Conservation (phyloP, 2,888 invertebrate genomes). For the Cephus runcator region DNA sequence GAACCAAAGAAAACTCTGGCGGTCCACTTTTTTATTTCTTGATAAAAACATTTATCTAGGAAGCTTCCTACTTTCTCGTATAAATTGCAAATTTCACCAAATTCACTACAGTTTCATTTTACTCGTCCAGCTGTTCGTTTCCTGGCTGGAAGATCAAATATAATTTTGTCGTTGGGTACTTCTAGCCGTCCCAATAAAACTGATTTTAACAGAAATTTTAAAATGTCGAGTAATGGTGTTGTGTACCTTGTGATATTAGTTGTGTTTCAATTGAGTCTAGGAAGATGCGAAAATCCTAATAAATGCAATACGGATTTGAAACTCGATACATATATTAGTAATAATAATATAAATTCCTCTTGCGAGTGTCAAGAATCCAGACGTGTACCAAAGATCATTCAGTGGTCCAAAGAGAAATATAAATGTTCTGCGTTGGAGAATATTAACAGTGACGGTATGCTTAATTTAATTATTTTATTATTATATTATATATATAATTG, state of each 20-base stretch:
- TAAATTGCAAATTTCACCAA: constrained; percentile 29
- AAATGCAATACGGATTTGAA: constrained; percentile 26
- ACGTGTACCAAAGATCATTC: constrained; percentile 13
- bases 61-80: constrained; percentile 30
- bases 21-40: constrained; percentile 26
- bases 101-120: neutral
- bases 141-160: neutral
- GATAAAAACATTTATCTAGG: constrained; percentile 17
- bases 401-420: constrained; percentile 4
- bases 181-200: neutral
- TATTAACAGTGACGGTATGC: constrained; percentile 34
- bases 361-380: constrained; percentile 26
- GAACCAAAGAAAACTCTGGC: constrained; percentile 19
- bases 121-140: neutral
- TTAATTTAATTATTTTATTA: constrained; percentile 1
- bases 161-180: neutral
- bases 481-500: neutral
- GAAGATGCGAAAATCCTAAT: constrained; percentile 4
- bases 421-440: neutral
- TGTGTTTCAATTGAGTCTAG: constrained; percentile 1
- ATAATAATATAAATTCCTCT: constrained; percentile 32
- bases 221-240: constrained; percentile 2
- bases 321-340: constrained; percentile 27
- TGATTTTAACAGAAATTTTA: neutral
- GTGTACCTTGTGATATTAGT: constrained; percentile 6